These are phyloP conservation scores for Nycticryphes semicollaris DNA, from an alignment of 2,113 vertebrate genomes.

Conservation along the genomic window DNA sequence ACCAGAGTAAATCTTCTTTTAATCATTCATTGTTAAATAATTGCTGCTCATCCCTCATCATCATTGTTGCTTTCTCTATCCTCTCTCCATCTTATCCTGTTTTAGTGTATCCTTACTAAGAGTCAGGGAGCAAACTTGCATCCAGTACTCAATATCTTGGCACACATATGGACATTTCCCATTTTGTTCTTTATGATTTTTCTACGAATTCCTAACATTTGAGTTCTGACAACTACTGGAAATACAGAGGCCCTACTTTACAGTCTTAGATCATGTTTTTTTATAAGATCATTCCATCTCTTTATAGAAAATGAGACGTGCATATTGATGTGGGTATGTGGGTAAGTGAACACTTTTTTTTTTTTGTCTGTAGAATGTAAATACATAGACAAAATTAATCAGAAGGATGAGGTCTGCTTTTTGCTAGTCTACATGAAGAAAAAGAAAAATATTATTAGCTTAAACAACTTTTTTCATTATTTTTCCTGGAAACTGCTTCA, in stretches of 20 bases:
- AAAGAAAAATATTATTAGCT: neutral
- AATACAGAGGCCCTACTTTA: neutral
- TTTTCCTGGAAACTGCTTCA: neutral
- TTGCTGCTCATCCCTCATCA: fast-evolving
- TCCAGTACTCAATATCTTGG: neutral
- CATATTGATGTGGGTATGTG: neutral
- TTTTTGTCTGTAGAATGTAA: neutral
- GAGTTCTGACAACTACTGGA: neutral
- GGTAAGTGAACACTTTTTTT: neutral
- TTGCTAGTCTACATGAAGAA: neutral
- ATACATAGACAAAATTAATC: neutral
- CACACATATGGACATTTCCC: neutral
- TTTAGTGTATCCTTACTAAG: neutral
- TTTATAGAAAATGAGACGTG: neutral
- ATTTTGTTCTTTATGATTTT: neutral
- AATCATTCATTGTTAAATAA: neutral
- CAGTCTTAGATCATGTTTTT: neutral
- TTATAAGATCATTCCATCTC: neutral
- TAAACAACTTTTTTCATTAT: neutral
- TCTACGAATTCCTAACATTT: neutral
- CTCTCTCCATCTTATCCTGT: neutral
- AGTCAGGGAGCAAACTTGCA: neutral
- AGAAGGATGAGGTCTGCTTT: neutral
- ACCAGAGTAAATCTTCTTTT: neutral
- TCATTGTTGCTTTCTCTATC: neutral